Percentiles rank a stretch among this genome's conserved stretches.
phyloP scores from a whole-genome alignment of 2,888 invertebrate species.

The Microchrysa polita region DNA sequence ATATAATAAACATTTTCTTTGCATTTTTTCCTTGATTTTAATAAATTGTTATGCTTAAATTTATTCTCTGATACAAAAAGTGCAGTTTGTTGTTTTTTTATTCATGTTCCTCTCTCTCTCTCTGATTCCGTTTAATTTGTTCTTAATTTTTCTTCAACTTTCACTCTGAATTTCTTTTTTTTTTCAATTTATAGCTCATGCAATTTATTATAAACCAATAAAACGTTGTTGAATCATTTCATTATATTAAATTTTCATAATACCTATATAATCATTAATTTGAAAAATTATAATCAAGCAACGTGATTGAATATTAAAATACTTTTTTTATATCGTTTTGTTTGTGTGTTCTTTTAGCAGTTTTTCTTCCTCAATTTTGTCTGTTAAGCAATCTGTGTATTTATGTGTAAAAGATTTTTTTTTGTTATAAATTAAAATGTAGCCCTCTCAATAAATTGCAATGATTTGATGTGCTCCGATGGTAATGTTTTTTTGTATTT shows the following conservation, averaged over 20 bases:
- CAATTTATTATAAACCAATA: not conserved
- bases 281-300: not conserved
- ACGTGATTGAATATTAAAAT: not conserved
- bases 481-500: no score
- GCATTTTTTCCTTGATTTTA: not conserved
- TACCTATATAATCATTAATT: not conserved
- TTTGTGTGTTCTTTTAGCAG: no score
- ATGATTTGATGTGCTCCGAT: no score
- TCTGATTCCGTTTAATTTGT: not conserved
- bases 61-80: slow-evolving; percentile 40
- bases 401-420: no score
- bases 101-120: not conserved
- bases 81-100: slow-evolving; percentile 25
- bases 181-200: not conserved
- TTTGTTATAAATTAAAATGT: no score
- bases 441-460: no score
- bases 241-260: no score
- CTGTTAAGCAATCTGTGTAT: no score
- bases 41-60: slow-evolving; percentile 32
- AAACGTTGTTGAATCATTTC: no score
- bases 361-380: no score
- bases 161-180: not conserved
- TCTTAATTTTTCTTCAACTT: not conserved
- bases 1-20: no score
- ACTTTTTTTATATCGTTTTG: not conserved